Evolutionary conservation across 2,888 invertebrate genomes (phyloP).

Genomic region (Parasteatoda lunata): DNA sequence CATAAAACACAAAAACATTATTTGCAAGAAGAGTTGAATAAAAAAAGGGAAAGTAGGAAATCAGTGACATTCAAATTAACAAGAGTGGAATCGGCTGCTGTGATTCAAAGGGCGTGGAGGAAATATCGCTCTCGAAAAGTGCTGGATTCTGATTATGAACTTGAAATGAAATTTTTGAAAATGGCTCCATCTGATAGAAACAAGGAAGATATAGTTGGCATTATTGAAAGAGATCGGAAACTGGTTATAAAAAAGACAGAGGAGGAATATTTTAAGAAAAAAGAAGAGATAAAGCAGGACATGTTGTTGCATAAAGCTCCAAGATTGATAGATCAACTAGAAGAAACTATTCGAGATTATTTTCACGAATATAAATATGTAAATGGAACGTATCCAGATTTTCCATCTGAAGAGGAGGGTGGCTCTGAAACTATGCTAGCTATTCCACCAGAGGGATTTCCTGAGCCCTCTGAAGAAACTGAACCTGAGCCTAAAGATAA

Average conservation of each 20-base stretch:
- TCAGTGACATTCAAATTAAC: not conserved
- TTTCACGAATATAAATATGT: slow-evolving; percentile 23
- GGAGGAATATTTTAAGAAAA: slow-evolving; percentile 22
- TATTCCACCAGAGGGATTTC: not conserved
- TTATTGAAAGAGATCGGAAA: slow-evolving; percentile 18
- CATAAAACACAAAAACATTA: not conserved
- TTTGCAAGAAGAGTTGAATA: not conserved
- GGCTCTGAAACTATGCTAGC: slow-evolving; percentile 34
- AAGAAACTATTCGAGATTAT: slow-evolving; percentile 41
- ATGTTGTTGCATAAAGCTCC: slow-evolving; percentile 25
- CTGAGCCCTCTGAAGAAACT: slow-evolving; percentile 1
- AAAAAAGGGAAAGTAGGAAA: slow-evolving; percentile 3
- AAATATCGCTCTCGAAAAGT: slow-evolving; percentile 9
- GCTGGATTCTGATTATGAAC: not conserved
- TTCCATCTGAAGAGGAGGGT: slow-evolving; percentile 51
- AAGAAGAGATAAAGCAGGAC: slow-evolving; percentile 11
- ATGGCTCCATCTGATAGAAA: not conserved
- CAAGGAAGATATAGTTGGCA: not conserved
- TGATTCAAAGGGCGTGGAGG: slow-evolving; percentile 47
- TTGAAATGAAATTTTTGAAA: slow-evolving; percentile 16
- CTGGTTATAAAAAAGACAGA: slow-evolving; percentile 33
- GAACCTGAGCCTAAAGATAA: slow-evolving; percentile 1
- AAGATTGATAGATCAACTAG: slow-evolving; percentile 38
- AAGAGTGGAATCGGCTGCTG: slow-evolving; percentile 10
- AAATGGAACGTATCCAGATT: slow-evolving; percentile 16